phyloP scores from a whole-genome alignment of 53 echinoderm and acorn worm genomes.

The Holothuria scabra region DNA sequence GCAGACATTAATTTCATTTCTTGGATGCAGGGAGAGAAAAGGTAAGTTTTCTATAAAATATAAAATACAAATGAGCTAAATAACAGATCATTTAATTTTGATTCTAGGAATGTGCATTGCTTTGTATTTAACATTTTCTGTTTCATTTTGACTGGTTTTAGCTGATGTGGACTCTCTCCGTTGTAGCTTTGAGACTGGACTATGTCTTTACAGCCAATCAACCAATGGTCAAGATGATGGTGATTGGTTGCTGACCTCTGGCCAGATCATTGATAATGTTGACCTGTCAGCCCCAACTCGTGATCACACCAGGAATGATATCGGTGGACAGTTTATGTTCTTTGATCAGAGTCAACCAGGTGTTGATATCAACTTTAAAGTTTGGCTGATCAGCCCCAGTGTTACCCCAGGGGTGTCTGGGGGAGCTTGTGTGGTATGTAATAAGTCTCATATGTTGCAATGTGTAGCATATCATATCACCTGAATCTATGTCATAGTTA shows the following conservation, averaged over 20 bases:
- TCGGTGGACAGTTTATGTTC: conserved; percentile 69
- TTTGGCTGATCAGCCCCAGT: not conserved
- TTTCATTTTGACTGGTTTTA: too few species aligned
- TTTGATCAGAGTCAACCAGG: conserved; percentile 14
- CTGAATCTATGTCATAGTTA: too few species aligned
- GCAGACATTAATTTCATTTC: too few species aligned
- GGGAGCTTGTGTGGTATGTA: conserved; percentile 4
- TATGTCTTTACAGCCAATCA: conserved; percentile 28
- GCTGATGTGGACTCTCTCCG: not conserved
- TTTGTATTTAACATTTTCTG: too few species aligned
- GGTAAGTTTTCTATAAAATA: too few species aligned
- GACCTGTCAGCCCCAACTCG: conserved; percentile 48
- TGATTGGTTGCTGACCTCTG: conserved; percentile 46
- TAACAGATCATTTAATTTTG: too few species aligned
- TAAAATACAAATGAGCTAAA: too few species aligned
- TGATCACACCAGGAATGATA: conserved; percentile 56
- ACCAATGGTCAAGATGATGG: conserved; percentile 24
- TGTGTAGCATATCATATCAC: too few species aligned
- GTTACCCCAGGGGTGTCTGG: not conserved
- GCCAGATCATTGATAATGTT: not conserved
- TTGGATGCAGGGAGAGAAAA: too few species aligned
- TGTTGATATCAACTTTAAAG: not conserved
- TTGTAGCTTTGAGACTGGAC: conserved; percentile 51
- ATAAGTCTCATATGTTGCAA: not conserved
- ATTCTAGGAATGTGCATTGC: too few species aligned